These are phyloP conservation scores for Bradypus variegatus DNA, from an alignment of 2,797 vertebrate genomes.

Conservation along the genomic window DNA sequence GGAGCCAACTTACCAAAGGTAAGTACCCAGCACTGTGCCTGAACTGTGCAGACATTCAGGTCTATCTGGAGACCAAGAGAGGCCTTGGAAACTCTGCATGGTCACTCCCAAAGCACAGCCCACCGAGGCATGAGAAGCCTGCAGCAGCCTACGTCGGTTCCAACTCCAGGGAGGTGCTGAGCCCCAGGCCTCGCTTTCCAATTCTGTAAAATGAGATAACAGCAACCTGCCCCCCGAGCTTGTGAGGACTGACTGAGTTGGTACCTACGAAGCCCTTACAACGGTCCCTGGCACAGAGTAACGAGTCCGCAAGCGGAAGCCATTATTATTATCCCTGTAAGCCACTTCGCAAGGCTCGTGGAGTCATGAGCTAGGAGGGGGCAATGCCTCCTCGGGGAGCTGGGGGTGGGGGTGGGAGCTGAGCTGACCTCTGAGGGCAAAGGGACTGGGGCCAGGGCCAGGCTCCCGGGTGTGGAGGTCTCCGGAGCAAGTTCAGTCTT, in stretches of 20 bases:
- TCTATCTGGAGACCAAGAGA: not conserved
- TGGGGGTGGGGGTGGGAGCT: too few relatives aligned
- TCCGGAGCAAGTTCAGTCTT: not conserved
- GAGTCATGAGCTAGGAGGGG: not conserved
- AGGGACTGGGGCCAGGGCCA: not conserved
- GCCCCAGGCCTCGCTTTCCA: not conserved
- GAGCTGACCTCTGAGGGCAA: not conserved
- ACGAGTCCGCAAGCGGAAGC: not conserved
- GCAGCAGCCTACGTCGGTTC: not conserved
- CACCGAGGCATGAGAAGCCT: not conserved
- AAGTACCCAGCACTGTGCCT: not conserved
- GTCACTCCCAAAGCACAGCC: not conserved
- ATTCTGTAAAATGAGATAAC: not conserved
- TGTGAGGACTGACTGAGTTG: not conserved
- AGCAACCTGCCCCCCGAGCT: not conserved
- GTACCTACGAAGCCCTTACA: not conserved
- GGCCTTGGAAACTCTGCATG: not conserved
- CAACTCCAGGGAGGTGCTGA: not conserved
- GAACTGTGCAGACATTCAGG: accelerated
- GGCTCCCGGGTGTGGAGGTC: not conserved
- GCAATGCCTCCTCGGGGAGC: not conserved
- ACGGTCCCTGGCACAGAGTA: not conserved
- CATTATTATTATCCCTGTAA: not conserved
- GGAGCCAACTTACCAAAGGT: not conserved
- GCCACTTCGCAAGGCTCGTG: not conserved